Conservation (phyloP, 2,888 invertebrate species). For the Dynastes maya region DNA sequence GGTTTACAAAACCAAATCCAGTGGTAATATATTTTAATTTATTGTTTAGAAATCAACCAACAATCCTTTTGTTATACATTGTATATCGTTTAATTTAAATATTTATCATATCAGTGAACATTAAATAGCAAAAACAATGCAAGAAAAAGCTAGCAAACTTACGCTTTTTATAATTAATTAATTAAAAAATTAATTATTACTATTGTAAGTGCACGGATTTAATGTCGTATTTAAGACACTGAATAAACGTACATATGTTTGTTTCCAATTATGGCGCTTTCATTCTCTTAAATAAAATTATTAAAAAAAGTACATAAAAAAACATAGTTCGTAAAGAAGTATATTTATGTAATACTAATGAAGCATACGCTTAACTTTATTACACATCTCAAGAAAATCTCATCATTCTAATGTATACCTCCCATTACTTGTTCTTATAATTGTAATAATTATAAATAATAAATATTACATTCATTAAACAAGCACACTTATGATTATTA, state of each 20-base stretch:
- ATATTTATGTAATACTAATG: slow-evolving; percentile 26
- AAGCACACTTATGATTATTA: slow-evolving; percentile 1
- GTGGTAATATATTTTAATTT: slow-evolving; percentile 42
- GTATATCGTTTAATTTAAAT: background rate
- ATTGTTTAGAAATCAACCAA: background rate
- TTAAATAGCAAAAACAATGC: slow-evolving; percentile 28
- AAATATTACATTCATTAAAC: slow-evolving; percentile 15
- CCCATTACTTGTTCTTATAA: background rate
- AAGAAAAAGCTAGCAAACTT: background rate
- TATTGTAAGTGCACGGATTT: slow-evolving; percentile 19
- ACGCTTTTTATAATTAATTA: slow-evolving; percentile 39
- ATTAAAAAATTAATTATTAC: slow-evolving; percentile 11
- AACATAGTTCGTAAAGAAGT: background rate
- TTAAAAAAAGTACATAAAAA: slow-evolving; percentile 11
- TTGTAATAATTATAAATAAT: slow-evolving; percentile 11
- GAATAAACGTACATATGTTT: slow-evolving; percentile 24
- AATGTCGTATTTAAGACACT: slow-evolving; percentile 25
- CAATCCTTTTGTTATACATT: background rate
- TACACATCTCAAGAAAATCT: slow-evolving; percentile 41
- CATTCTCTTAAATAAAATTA: slow-evolving; percentile 4
- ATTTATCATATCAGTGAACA: slow-evolving; percentile 33
- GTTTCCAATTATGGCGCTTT: slow-evolving; percentile 25
- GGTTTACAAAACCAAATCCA: slow-evolving; percentile 39
- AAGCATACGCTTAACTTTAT: slow-evolving; percentile 43
- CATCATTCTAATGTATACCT: slow-evolving; percentile 16